These are phyloP conservation scores for Caenorhabditis afra DNA, from an alignment of 2,888 invertebrate genomes.

Conservation along the genomic window DNA sequence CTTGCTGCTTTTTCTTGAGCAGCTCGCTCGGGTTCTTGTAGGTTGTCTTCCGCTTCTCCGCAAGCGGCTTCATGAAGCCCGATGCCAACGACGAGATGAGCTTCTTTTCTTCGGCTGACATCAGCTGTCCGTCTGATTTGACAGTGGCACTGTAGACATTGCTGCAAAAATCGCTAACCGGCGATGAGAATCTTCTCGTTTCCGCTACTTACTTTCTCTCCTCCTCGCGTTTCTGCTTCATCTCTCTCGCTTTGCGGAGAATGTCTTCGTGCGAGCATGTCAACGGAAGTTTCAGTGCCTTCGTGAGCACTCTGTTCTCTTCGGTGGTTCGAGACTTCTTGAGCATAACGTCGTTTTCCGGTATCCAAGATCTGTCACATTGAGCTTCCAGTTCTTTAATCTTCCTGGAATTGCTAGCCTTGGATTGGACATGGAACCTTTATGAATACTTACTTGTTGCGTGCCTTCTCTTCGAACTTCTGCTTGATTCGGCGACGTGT, in stretches of 20 bases:
- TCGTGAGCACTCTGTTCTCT: slow-evolving; percentile 2
- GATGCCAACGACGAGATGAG: slow-evolving; percentile 42
- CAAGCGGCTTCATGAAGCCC: slow-evolving; percentile 21
- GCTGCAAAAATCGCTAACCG: slow-evolving; percentile 29
- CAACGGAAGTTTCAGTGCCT: slow-evolving; percentile 11
- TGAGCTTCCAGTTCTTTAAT: slow-evolving; percentile 10
- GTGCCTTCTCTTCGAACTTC: not conserved
- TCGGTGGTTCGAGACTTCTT: slow-evolving; percentile 1
- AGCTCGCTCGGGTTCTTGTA: slow-evolving; percentile 38
- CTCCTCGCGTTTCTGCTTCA: slow-evolving; percentile 26
- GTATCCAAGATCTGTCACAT: slow-evolving; percentile 2
- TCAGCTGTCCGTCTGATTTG: slow-evolving; percentile 36
- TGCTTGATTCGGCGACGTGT: slow-evolving; percentile 21
- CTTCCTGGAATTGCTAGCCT: slow-evolving; percentile 9
- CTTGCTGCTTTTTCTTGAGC: slow-evolving; percentile 8
- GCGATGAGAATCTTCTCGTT: not conserved
- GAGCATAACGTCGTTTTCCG: slow-evolving; percentile 8
- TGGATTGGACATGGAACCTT: not conserved
- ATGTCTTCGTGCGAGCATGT: slow-evolving; percentile 23
- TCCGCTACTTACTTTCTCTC: slow-evolving; percentile 28
- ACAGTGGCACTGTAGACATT: slow-evolving; percentile 23
- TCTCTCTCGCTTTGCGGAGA: slow-evolving; percentile 11
- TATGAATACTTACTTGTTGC: slow-evolving; percentile 4
- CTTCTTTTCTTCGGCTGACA: slow-evolving; percentile 39
- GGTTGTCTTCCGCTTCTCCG: slow-evolving; percentile 40